Conservation (phyloP, 2,797 vertebrate genomes). For the Acipenser oxyrinchus region DNA sequence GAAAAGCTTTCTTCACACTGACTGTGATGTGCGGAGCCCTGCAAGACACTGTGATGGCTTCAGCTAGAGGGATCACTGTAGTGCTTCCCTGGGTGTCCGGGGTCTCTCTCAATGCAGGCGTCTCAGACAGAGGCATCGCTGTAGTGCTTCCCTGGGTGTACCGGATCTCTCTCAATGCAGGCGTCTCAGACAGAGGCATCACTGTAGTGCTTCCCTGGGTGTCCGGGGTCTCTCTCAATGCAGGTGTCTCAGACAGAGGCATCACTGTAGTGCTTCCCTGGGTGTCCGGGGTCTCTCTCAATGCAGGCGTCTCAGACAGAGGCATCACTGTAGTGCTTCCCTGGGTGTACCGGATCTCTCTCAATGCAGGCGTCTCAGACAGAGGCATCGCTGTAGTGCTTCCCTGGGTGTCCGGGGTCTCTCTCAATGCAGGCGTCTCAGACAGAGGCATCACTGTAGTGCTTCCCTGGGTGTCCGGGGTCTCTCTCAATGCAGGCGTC, state of each 20-base stretch:
- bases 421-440: neutral
- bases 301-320: neutral
- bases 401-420: neutral
- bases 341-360: no score
- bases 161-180: no score
- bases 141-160: neutral
- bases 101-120: neutral
- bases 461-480: no score
- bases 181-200: no score
- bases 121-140: neutral
- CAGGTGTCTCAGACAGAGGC: neutral
- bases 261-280: no score
- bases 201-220: no score
- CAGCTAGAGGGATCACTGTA: neutral
- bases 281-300: neutral
- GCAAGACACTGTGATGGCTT: constrained; percentile 56
- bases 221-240: neutral
- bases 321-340: no score
- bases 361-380: neutral
- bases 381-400: neutral
- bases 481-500: no score
- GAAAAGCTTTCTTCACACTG: constrained; percentile 52
- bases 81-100: neutral
- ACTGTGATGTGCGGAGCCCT: constrained; percentile 52
- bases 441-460: no score